phyloP scores from a whole-genome alignment of 1,140 invertebrate genomes.

The Drosophila tani region DNA sequence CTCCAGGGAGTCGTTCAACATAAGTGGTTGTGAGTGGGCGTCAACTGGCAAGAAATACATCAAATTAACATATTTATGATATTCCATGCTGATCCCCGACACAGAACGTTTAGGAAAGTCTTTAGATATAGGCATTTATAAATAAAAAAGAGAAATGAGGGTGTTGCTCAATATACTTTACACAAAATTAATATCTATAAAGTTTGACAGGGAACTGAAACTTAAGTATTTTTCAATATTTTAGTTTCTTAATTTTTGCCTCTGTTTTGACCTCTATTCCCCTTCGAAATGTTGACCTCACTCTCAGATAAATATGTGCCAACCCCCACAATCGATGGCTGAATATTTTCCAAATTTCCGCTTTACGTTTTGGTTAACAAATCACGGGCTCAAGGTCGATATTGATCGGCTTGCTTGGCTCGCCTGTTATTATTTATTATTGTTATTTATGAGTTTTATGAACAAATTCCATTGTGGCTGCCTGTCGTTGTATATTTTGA shows the following conservation, averaged over 20 bases:
- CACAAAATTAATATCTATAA: slow-evolving; percentile 9
- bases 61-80: slow-evolving; percentile 42
- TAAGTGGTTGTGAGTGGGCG: slow-evolving; percentile 28
- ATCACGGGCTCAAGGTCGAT: slow-evolving; percentile 43
- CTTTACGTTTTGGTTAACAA: slow-evolving; percentile 41
- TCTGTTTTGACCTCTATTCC: slow-evolving; percentile 21
- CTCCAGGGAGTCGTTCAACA: slow-evolving; percentile 3
- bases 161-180: slow-evolving; percentile 1
- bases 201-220: too few relatives aligned
- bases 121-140: slow-evolving; percentile 10
- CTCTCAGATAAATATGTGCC: slow-evolving; percentile 14
- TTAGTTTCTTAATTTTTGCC: background rate
- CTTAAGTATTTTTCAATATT: background rate
- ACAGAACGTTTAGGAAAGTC: slow-evolving; percentile 7
- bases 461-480: slow-evolving; percentile 39
- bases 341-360: slow-evolving; percentile 48
- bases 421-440: slow-evolving; percentile 46
- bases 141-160: slow-evolving; percentile 2
- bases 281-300: slow-evolving; percentile 32
- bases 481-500: slow-evolving; percentile 31
- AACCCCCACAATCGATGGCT: slow-evolving; percentile 35
- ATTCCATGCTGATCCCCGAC: background rate
- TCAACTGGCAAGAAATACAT: slow-evolving; percentile 22
- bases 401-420: slow-evolving; percentile 44
- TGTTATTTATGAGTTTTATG: slow-evolving; percentile 52